Evolutionary conservation across 53 echinoderm and acorn worm species (phyloP).

Genomic region (Paracentrotus lividus): DNA sequence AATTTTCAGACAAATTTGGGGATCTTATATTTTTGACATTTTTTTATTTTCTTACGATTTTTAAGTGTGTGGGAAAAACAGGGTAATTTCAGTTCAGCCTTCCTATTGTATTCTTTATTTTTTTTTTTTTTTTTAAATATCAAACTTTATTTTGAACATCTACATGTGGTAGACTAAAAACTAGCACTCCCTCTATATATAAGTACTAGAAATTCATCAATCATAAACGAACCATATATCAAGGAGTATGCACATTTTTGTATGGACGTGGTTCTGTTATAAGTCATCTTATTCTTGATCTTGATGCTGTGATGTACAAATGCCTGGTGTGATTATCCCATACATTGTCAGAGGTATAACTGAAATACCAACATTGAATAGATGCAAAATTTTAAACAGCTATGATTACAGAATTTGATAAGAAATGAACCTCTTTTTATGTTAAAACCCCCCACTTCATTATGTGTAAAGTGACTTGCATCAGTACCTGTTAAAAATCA

Average conservation of each 20-base stretch:
- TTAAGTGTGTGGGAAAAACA: not conserved
- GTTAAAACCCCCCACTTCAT: not conserved
- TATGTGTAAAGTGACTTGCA: not conserved
- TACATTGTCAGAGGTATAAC: not conserved
- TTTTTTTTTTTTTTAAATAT: too few relatives aligned
- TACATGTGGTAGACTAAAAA: too few relatives aligned
- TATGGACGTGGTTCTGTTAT: too few relatives aligned
- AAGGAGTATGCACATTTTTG: not conserved
- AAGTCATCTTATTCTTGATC: too few relatives aligned
- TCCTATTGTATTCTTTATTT: not conserved
- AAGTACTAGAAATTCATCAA: not conserved
- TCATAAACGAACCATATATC: not conserved
- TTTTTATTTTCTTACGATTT: not conserved
- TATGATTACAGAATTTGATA: not conserved
- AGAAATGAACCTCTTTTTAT: too few relatives aligned
- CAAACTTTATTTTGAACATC: too few relatives aligned
- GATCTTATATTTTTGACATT: not conserved
- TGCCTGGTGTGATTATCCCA: too few relatives aligned
- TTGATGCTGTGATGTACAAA: too few relatives aligned
- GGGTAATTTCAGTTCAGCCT: not conserved
- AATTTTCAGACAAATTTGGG: too few relatives aligned
- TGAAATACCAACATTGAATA: not conserved
- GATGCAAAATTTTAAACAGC: not conserved
- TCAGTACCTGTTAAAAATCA: too few relatives aligned
- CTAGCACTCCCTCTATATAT: not conserved